Evolutionary conservation across 1,140 invertebrate genomes (phyloP).

Genomic region (Drosophila chauvacae): DNA sequence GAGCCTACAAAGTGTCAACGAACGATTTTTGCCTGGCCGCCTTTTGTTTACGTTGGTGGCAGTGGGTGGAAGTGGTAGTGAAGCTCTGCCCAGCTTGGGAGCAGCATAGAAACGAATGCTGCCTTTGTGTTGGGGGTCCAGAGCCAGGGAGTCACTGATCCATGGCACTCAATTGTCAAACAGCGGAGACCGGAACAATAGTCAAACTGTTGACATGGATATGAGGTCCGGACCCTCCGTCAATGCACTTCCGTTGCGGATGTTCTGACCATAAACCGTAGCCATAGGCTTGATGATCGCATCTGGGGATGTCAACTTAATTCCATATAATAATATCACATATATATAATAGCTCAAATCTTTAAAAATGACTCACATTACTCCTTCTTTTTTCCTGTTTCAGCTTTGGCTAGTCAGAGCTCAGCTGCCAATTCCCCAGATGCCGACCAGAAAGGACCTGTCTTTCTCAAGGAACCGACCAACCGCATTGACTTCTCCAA

Average conservation of each 20-base stretch:
- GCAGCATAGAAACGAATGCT: conserved; percentile 33
- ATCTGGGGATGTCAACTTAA: conserved; percentile 12
- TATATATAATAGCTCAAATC: neutral
- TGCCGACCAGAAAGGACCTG: conserved; percentile 88
- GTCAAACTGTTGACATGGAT: conserved; percentile 65
- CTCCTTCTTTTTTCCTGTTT: neutral
- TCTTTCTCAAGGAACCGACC: conserved; percentile 96
- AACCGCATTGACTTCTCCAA: conserved; percentile 97
- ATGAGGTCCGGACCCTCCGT: conserved; percentile 18
- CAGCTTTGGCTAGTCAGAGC: conserved; percentile 48
- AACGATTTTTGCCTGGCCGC: conserved; percentile 60
- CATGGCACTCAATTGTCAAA: conserved; percentile 73
- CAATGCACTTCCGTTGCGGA: conserved; percentile 46
- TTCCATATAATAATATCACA: too few relatives aligned
- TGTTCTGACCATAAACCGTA: conserved; percentile 31
- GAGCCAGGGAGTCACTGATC: conserved; percentile 65
- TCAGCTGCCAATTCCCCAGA: conserved; percentile 77
- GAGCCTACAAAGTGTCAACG: conserved; percentile 65
- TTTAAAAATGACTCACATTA: neutral
- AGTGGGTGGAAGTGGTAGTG: conserved; percentile 40
- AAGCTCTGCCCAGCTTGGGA: conserved; percentile 11
- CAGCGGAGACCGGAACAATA: conserved; percentile 52
- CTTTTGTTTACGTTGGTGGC: conserved; percentile 59
- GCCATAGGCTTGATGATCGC: conserved; percentile 6
- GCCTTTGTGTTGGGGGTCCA: conserved; percentile 47